Evolutionary conservation across 2,113 vertebrate species (phyloP).

Genomic region (Rhodinocichla rosea): DNA sequence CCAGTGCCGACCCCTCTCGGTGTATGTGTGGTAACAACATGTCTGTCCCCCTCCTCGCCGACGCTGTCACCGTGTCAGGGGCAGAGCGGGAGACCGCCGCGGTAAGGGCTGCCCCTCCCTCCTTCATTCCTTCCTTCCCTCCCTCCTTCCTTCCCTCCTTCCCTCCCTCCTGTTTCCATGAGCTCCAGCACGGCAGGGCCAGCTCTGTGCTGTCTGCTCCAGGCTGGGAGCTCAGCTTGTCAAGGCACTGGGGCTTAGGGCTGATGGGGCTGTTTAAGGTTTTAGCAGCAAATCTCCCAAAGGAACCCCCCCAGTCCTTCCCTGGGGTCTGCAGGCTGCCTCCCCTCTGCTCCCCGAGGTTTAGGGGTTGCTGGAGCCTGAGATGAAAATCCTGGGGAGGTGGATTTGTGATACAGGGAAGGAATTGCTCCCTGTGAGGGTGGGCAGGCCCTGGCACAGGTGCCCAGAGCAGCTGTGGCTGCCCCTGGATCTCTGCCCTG

Average conservation of each 20-base stretch:
- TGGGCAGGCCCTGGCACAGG: not conserved
- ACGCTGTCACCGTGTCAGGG: slow-evolving; percentile 94
- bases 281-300: not conserved
- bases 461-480: not conserved
- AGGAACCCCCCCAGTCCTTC: not conserved
- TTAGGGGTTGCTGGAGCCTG: not conserved
- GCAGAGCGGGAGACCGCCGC: slow-evolving; percentile 94
- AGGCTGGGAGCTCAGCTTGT: rapidly evolving
- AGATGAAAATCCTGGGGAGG: not conserved
- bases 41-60: slow-evolving; percentile 98
- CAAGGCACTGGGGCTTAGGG: not conserved
- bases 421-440: not conserved
- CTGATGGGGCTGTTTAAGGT: not conserved
- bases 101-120: slow-evolving; percentile 76
- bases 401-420: not conserved
- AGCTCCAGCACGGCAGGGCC: not conserved
- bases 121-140: not conserved
- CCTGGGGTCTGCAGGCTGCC: not conserved
- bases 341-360: not conserved
- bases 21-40: slow-evolving; percentile 99
- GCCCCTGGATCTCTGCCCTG: not conserved
- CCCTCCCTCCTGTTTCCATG: rapidly evolving
- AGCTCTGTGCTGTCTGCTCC: not conserved
- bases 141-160: not conserved
- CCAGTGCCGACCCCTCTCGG: slow-evolving; percentile 77